Evolutionary conservation across 2,113 vertebrate genomes (phyloP).

Genomic region (Atractosteus spatula): DNA sequence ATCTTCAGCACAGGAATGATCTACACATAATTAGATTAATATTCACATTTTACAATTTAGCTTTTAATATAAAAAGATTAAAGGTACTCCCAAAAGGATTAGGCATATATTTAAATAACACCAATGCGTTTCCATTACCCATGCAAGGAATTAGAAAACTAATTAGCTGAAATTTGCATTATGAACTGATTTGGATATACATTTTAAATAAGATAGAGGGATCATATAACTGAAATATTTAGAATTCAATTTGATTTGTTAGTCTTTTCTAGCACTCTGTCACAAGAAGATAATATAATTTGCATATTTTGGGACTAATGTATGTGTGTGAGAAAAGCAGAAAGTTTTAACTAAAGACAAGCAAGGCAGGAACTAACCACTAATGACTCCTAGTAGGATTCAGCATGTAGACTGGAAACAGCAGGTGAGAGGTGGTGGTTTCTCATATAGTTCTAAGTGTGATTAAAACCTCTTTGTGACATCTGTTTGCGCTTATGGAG

Average conservation of each 20-base stretch:
- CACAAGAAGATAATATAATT: conserved; percentile 37
- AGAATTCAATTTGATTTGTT: conserved; percentile 43
- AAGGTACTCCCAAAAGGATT: conserved; percentile 88
- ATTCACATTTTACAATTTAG: conserved; percentile 88
- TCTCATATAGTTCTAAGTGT: no score
- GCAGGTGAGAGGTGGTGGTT: background rate
- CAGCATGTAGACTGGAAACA: background rate
- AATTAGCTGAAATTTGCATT: conserved; percentile 71
- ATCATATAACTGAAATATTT: conserved; percentile 33
- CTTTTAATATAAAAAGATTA: conserved; percentile 96
- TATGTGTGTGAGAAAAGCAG: conserved; percentile 18
- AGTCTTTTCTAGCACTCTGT: conserved; percentile 19
- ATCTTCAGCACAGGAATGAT: conserved; percentile 14
- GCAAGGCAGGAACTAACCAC: background rate
- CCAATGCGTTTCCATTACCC: conserved; percentile 80
- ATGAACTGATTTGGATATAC: conserved; percentile 51
- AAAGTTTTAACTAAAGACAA: conserved; percentile 1
- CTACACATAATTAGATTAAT: conserved; percentile 80
- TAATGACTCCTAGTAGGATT: background rate
- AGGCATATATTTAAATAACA: conserved; percentile 81
- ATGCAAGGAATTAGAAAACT: conserved; percentile 87
- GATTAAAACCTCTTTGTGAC: no score
- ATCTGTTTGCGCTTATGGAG: no score
- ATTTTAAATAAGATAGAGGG: conserved; percentile 43
- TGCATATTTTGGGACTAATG: conserved; percentile 36